Conservation (phyloP, 2,797 vertebrate species). For the Ispidina lecontei region DNA sequence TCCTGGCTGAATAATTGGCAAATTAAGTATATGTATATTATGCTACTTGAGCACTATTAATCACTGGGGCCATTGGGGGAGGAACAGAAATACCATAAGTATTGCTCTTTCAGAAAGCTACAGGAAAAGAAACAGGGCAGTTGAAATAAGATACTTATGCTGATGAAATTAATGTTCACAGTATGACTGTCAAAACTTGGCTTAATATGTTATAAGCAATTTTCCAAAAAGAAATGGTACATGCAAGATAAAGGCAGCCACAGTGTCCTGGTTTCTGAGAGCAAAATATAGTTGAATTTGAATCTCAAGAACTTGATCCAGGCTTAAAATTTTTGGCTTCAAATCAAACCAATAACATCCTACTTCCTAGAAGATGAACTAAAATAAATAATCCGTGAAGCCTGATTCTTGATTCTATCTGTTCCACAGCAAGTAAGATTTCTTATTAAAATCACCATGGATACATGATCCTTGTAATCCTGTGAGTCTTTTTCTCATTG, state of each 20-base stretch:
- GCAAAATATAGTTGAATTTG: neutral
- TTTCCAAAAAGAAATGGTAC: neutral
- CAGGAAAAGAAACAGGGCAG: neutral
- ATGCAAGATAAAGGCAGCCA: neutral
- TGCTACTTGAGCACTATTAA: neutral
- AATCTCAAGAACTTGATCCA: conserved; percentile 30
- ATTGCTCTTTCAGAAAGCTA: neutral
- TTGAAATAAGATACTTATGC: neutral
- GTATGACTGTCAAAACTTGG: conserved; percentile 1
- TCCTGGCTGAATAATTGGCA: neutral
- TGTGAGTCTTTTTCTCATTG: conserved; percentile 7
- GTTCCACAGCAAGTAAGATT: conserved; percentile 40
- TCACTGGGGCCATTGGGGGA: neutral
- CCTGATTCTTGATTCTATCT: conserved; percentile 49
- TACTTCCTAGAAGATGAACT: conserved; percentile 50
- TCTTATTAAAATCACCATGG: conserved; percentile 70
- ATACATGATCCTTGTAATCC: conserved; percentile 65
- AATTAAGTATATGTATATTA: neutral
- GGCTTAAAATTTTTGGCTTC: conserved; percentile 41
- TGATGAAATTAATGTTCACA: conserved; percentile 8
- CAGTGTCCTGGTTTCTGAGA: neutral
- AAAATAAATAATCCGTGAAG: conserved; percentile 49
- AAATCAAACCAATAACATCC: conserved; percentile 32
- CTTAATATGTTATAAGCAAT: neutral
- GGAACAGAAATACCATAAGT: neutral